Base-by-base conservation (phyloP, 2,797 vertebrate genomes). In the Coregonus suidteri region DNA sequence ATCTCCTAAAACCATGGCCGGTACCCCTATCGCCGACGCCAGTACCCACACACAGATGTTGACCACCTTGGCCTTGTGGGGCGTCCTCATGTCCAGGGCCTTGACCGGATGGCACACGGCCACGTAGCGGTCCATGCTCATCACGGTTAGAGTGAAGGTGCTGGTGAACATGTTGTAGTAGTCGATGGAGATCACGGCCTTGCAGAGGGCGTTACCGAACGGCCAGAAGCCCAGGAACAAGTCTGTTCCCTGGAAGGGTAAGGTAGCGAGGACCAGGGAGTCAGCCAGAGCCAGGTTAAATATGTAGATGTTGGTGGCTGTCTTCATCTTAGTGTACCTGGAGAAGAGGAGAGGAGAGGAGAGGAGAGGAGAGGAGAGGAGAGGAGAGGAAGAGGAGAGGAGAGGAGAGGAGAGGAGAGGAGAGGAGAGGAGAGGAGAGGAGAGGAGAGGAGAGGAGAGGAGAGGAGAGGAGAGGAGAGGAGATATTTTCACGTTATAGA, bases 91-190 rank as follows among this genome's bases (percentile, higher is more conserved):
- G 65, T 99, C 98, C 51, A 99, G 94, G 0, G 98, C 98, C 35
- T 98, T 98, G 87, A 99, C 97, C 0, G 98, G 98, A 88, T 99
- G 98, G 87, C 98, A 99, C 84, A 99, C 97, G 0, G 98, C 98
- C 0, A 99, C 96, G 1, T 99, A 99, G 6, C 98, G 94, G 91
- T 99, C 98, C 89, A 99, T 96, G 0, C 98, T 99, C 98, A 99
- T 99, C 91, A 98, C 97, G 0, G 98, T 99, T 82, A 99, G 93
- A 0, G 98, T 99, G 91, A 99, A 98, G 88, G 95, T 98, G 90
- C 98, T 99, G 68, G 98, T 99, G 91, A 99, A 99, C 98, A 99
- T 98, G 92, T 99, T 99, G 92, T 99, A 99, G 90, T 98, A 99
- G 90, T 99, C 98, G 1, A 99, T 98, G 16, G 98, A 97, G 47